Base-by-base conservation (phyloP, 1,140 invertebrate species). In the Drosophila pruinosa region DNA sequence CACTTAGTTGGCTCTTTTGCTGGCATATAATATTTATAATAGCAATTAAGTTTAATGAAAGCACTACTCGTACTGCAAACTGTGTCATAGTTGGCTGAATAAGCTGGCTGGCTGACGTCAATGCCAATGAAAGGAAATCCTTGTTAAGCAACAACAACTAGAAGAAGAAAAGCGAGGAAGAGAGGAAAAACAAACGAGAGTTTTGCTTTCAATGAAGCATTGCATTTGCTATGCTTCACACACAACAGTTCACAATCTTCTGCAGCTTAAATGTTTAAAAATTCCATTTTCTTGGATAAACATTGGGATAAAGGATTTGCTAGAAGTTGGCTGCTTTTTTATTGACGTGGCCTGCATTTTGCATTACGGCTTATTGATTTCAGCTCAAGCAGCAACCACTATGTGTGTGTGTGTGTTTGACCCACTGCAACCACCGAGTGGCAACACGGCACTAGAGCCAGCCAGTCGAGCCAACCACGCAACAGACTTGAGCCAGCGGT, bases 211-310 rank as follows among this genome's bases (percentile, higher is more conserved):
- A 34, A 34, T 34, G 31, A n/a, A 34, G 10, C 31, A n/a, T 28
- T 34, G n/a, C 31, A n/a, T 28, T 8, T 7, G 6, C 10, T n/a
- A 31, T 31, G 6, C 28, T 2, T 6, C 17, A 1, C 39, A 41
- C n/a, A 10, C 15, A 8, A 19, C 28, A 41, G 31, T 10, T 31
- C 28, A 31, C 14, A 47, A 26, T 47, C n/a, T 48, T 15, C 41
- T 45, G 56, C 61, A 53, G 56, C 21, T 73, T 53, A 43, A 22
- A 31, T 34, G 56, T 45, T 74, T 59, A 57, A 41, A 67, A 67
- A 74, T 68, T 75, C 72, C 72, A 79, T 62, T 72, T 63, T 17
- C 45, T 41, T 68, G 24, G 24, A 45, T 26, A 76, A 76, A 76
- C 53, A 61, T n/a, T n/a, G n/a, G n/a, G n/a, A n/a, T n/a, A n/a